Evolutionary conservation across 2,888 invertebrate genomes (phyloP).

Genomic region (Fissipunctia ypsillon): DNA sequence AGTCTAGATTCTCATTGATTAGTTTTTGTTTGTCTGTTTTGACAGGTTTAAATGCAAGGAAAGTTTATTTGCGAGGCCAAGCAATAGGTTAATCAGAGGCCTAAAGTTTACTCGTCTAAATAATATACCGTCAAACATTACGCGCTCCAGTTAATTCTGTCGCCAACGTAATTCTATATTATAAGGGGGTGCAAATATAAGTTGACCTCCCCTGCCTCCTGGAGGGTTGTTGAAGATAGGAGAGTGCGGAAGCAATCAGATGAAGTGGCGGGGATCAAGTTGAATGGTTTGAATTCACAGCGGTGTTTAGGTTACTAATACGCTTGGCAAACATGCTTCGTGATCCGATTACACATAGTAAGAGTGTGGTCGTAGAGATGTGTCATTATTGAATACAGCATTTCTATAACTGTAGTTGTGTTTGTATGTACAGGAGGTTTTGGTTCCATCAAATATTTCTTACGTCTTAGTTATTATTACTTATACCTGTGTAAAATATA

Average conservation of each 20-base stretch:
- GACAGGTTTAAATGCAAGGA: conserved; percentile 48
- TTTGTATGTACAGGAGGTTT: background rate
- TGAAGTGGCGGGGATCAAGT: conserved; percentile 66
- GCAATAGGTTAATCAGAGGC: conserved; percentile 80
- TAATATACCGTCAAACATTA: conserved; percentile 82
- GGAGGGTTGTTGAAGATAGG: conserved; percentile 29
- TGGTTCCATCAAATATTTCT: background rate
- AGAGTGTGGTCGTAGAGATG: conserved; percentile 64
- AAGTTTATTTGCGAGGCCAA: conserved; percentile 64
- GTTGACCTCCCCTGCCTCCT: conserved; percentile 67
- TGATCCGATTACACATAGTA: conserved; percentile 80
- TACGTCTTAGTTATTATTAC: background rate
- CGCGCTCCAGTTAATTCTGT: conserved; percentile 80
- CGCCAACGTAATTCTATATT: conserved; percentile 73
- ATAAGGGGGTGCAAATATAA: conserved; percentile 70
- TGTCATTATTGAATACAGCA: conserved; percentile 66
- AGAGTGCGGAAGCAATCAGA: conserved; percentile 51
- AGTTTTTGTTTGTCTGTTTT: conserved; percentile 57
- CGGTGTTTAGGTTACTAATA: conserved; percentile 84
- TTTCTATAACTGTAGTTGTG: conserved; percentile 30
- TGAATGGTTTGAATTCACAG: conserved; percentile 72
- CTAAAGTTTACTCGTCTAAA: conserved; percentile 80
- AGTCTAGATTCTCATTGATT: conserved; percentile 49
- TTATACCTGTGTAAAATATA: no score
- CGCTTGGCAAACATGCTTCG: conserved; percentile 80